Percentiles rank a stretch among this genome's conserved stretches.
phyloP scores from a whole-genome alignment of 1,140 invertebrate species.

The Anthonomus grandis region DNA sequence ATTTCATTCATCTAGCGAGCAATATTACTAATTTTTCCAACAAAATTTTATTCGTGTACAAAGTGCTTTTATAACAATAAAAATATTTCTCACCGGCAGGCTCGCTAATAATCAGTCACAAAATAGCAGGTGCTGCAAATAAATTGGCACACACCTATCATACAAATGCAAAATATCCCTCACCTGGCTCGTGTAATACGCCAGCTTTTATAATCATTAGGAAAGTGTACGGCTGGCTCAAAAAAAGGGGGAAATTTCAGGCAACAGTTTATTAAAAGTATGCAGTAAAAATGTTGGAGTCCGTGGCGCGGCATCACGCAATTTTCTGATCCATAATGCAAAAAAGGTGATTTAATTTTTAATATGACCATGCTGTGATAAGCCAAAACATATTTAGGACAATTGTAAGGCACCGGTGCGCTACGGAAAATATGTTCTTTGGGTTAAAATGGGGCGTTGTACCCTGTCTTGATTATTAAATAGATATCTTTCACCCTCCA shows the following conservation, averaged over 20 bases:
- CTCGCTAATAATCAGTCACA: too few species aligned
- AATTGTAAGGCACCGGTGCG: neutral
- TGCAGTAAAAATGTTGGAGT: neutral
- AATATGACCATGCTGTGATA: constrained; percentile 7
- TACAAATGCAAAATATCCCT: too few species aligned
- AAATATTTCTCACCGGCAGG: too few species aligned
- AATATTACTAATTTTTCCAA: too few species aligned
- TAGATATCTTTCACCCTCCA: neutral
- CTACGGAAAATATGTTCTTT: neutral
- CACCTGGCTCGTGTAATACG: too few species aligned
- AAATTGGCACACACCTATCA: too few species aligned
- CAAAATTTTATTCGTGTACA: too few species aligned
- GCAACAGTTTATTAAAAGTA: constrained; percentile 1
- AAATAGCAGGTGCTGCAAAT: too few species aligned
- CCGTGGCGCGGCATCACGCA: neutral
- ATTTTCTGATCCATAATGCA: constrained; percentile 5
- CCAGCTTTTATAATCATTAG: too few species aligned
- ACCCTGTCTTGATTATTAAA: neutral
- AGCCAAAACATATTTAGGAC: constrained; percentile 7
- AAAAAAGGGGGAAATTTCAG: neutral
- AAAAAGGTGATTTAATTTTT: constrained; percentile 3
- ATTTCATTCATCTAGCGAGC: too few species aligned
- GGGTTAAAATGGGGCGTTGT: neutral
- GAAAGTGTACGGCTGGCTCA: too few species aligned
- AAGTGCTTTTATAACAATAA: too few species aligned